Evolutionary conservation across 2,797 vertebrate genomes (phyloP).

Genomic region (Hemibagrus guttatus): DNA sequence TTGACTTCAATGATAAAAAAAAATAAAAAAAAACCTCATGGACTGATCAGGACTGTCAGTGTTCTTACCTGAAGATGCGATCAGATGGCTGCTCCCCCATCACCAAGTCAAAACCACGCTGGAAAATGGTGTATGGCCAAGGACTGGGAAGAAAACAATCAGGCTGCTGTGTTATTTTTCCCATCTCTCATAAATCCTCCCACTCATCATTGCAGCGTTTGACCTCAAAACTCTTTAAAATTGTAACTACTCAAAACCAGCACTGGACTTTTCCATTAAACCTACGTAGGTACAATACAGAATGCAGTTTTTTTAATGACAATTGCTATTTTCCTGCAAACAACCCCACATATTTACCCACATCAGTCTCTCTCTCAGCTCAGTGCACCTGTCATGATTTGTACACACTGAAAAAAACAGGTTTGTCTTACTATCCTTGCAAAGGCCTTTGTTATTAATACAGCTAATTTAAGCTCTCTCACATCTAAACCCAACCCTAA

Average conservation of each 20-base stretch:
- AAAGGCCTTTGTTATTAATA: background rate
- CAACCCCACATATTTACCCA: background rate
- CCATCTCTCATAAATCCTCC: conserved; percentile 3
- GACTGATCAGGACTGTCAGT: background rate
- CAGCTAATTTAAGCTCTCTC: background rate
- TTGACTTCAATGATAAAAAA: background rate
- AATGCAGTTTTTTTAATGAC: background rate
- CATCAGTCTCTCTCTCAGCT: too few relatives aligned
- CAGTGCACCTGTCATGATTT: background rate
- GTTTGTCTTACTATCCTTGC: background rate
- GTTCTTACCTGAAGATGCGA: conserved; percentile 95
- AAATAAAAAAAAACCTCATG: too few relatives aligned
- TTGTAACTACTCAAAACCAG: background rate
- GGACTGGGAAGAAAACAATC: conserved; percentile 77
- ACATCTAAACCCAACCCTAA: background rate
- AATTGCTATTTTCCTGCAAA: background rate
- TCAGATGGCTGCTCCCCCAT: conserved; percentile 98
- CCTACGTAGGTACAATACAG: background rate
- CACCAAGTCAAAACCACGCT: conserved; percentile 97
- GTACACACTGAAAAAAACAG: background rate
- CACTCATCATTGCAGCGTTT: background rate
- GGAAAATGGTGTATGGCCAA: conserved; percentile 99
- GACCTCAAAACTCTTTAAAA: conserved; percentile 1
- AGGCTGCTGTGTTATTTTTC: conserved; percentile 39
- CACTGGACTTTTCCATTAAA: background rate